phyloP scores from a whole-genome alignment of 1,140 invertebrate species.

The Bombus soroeensis region DNA sequence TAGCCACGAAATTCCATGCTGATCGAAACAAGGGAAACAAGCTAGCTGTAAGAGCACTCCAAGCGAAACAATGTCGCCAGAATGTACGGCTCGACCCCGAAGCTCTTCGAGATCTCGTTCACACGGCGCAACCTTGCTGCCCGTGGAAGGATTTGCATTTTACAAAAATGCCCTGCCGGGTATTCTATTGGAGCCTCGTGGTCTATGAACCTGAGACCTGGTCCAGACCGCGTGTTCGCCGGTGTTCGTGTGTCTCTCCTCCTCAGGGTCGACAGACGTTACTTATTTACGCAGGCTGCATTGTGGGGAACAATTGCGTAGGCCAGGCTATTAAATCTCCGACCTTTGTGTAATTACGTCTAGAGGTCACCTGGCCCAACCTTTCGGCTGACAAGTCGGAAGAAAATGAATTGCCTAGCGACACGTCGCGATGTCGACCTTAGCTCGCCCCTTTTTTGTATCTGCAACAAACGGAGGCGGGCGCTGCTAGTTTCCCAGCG shows the following conservation, averaged over 20 bases:
- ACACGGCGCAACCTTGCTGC: slow-evolving; percentile 49
- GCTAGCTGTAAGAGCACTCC: neutral
- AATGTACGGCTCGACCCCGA: slow-evolving; percentile 45
- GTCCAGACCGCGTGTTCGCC: slow-evolving; percentile 62
- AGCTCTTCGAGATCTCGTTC: slow-evolving; percentile 46
- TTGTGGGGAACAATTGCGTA: slow-evolving; percentile 64
- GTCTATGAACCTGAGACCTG: slow-evolving; percentile 63
- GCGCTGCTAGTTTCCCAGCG: neutral
- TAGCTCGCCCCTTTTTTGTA: neutral
- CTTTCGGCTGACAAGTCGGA: slow-evolving; percentile 56
- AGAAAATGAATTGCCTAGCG: slow-evolving; percentile 51
- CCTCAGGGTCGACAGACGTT: slow-evolving; percentile 68
- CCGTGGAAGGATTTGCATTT: slow-evolving; percentile 74
- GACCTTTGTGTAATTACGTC: slow-evolving; percentile 62
- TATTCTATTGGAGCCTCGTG: slow-evolving; percentile 66
- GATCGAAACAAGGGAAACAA: slow-evolving; percentile 1
- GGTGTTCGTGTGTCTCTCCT: slow-evolving; percentile 32
- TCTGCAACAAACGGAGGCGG: neutral
- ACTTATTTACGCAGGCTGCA: slow-evolving; percentile 63
- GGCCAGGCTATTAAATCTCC: slow-evolving; percentile 60
- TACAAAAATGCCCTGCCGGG: slow-evolving; percentile 61
- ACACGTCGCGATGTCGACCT: neutral
- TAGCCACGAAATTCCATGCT: slow-evolving; percentile 19
- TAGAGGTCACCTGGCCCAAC: slow-evolving; percentile 52
- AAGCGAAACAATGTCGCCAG: slow-evolving; percentile 27